Evolutionary conservation across 2,888 invertebrate genomes (phyloP).

Genomic region (Coenonympha glycerion): DNA sequence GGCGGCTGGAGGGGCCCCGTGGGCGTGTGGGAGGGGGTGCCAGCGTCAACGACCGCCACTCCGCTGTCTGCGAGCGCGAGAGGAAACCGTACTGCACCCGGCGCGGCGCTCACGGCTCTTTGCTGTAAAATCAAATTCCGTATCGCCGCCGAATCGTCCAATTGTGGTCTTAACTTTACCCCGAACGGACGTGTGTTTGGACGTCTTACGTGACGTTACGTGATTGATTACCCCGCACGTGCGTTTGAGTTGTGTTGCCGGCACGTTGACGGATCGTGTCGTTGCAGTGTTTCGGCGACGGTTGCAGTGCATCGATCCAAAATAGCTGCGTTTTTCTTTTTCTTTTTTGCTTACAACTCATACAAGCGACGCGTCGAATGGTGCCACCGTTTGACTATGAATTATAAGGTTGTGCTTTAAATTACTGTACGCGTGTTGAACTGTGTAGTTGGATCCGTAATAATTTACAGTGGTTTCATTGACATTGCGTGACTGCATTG

Average conservation of each 20-base stretch:
- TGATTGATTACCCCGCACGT: slow-evolving; percentile 36
- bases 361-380: slow-evolving; percentile 47
- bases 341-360: slow-evolving; percentile 43
- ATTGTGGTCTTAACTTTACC: slow-evolving; percentile 9
- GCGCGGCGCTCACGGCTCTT: slow-evolving; percentile 35
- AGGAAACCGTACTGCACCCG: slow-evolving; percentile 51
- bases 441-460: neutral
- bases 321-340: slow-evolving; percentile 46
- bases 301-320: slow-evolving; percentile 55
- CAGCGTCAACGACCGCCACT: slow-evolving; percentile 74
- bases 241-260: slow-evolving; percentile 35
- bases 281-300: slow-evolving; percentile 46
- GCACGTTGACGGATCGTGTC: slow-evolving; percentile 42
- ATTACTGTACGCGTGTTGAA: neutral
- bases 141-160: slow-evolving; percentile 11
- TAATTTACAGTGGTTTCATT: slow-evolving; percentile 41
- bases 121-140: slow-evolving; percentile 13
- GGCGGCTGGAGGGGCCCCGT: slow-evolving; percentile 64
- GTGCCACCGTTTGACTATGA: neutral
- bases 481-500: slow-evolving; percentile 52
- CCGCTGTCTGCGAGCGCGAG: slow-evolving; percentile 59
- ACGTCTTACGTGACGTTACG: slow-evolving; percentile 12
- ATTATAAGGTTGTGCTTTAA: neutral
- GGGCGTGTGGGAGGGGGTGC: slow-evolving; percentile 45
- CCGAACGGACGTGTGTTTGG: slow-evolving; percentile 14